A percentile compares a stretch with the other conserved stretches of the same genome.
Evolutionary conservation across 2,888 invertebrate genomes (phyloP).

Genomic region (Nymphalis c-album): DNA sequence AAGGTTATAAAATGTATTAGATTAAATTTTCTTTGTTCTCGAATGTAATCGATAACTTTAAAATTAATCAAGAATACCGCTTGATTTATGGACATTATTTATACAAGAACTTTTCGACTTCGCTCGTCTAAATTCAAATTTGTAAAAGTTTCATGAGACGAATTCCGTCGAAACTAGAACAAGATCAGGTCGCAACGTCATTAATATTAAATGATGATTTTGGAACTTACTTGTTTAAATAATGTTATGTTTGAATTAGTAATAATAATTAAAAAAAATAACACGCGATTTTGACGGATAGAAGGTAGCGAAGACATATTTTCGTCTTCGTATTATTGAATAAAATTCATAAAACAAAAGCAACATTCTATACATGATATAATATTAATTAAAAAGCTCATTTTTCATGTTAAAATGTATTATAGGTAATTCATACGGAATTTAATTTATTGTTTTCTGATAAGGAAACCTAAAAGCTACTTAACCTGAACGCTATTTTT

Average conservation of each 20-base stretch:
- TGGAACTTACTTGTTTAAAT: neutral
- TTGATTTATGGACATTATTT: slow-evolving; percentile 63
- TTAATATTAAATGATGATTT: slow-evolving; percentile 35
- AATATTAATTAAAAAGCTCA: too few relatives aligned
- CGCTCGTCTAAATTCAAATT: slow-evolving; percentile 62
- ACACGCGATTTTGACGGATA: too few relatives aligned
- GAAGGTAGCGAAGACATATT: too few relatives aligned
- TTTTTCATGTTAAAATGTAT: too few relatives aligned
- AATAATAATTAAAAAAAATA: neutral
- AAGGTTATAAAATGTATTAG: neutral
- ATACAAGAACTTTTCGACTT: slow-evolving; percentile 53
- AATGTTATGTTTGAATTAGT: neutral
- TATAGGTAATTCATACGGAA: too few relatives aligned
- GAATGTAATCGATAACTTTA: slow-evolving; percentile 42
- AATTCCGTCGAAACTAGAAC: slow-evolving; percentile 16
- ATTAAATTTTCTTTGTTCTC: slow-evolving; percentile 16
- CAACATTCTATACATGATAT: too few relatives aligned
- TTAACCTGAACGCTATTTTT: too few relatives aligned
- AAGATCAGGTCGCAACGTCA: slow-evolving; percentile 44
- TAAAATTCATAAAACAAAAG: too few relatives aligned
- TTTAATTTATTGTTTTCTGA: too few relatives aligned
- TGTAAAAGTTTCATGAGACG: slow-evolving; percentile 37
- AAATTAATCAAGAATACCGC: slow-evolving; percentile 48
- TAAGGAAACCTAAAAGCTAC: too few relatives aligned
- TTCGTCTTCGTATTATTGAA: too few relatives aligned